Base-by-base conservation (phyloP, 2,797 vertebrate species). In the Etheostoma nigrum region DNA sequence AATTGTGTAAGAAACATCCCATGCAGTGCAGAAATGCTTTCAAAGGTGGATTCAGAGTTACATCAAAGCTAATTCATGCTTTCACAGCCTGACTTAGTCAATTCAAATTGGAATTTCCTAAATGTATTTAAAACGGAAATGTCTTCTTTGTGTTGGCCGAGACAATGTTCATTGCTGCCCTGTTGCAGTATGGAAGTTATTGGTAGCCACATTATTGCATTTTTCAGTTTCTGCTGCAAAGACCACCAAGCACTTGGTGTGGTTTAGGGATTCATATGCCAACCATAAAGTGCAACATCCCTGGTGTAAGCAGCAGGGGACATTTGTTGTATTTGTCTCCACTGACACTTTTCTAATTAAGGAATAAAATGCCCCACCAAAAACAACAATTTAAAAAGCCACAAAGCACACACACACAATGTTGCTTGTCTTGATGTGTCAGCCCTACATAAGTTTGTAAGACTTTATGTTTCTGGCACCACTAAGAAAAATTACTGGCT, bases 141-240 rank as follows among this genome's bases (percentile, higher is more conserved):
- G 19, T 47, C n/a, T 0, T 4, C n/a, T 67, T 49, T 60, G 15
- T 45, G 58, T 68, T 59, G 52, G 42, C 47, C 51, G 19, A 5
- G 18, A 67, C 18, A 27, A 18, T 49, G 3, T 33, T 13, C n/a
- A 44, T 36, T 23, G 27, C 8, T 51, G 18, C 44, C 23, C 51
- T 80, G 10, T n/a, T 72, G n/a, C 13, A n/a, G 8, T 12, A 66
- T 51, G 25, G 61, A n/a, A 49, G 27, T 66, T 27, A 51, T 33
- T 73, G 23, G 23, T 53, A 44, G n/a, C 23, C 16, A 60, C 25
- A 61, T 10, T 13, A 19, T 4, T 63, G 18, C 30, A 16, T 55
- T 72, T 48, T 33, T 23, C 65, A 74, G 53, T 74, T 74, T 47
- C 14, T 73, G 51, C 76, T 30, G 52, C 18, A 48, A 33, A 52